Evolutionary conservation across 1,140 invertebrate species (phyloP).

Genomic region (Luehdorfia chinensis): DNA sequence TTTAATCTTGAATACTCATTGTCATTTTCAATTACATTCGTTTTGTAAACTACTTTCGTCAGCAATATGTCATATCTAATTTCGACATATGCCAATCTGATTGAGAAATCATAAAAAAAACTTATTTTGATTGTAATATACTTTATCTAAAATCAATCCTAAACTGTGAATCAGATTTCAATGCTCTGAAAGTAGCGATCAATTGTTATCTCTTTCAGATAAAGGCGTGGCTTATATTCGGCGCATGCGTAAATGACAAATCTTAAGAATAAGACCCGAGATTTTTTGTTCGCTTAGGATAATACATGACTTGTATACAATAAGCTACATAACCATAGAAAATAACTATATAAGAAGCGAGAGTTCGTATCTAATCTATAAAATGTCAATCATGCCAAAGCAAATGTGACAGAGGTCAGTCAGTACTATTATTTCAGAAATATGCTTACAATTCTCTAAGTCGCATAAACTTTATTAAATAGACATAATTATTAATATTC

Average conservation of each 20-base stretch:
- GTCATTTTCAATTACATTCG: too few relatives aligned
- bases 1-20: too few relatives aligned
- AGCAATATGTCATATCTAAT: too few relatives aligned
- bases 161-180: conserved; percentile 29
- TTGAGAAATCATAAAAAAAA: too few relatives aligned
- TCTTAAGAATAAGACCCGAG: conserved; percentile 65
- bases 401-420: too few relatives aligned
- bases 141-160: conserved; percentile 48
- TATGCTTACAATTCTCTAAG: too few relatives aligned
- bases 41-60: too few relatives aligned
- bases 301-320: conserved; percentile 39
- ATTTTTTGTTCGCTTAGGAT: conserved; percentile 41
- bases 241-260: conserved; percentile 49
- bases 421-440: too few relatives aligned
- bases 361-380: neutral
- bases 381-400: too few relatives aligned
- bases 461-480: too few relatives aligned
- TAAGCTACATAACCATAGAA: conserved; percentile 9
- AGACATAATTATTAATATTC: too few relatives aligned
- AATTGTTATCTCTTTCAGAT: conserved; percentile 47
- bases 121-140: conserved; percentile 30
- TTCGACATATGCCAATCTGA: too few relatives aligned
- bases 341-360: conserved; percentile 2
- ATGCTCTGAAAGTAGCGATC: conserved; percentile 36
- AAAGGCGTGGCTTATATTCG: conserved; percentile 49